These are phyloP conservation scores for Rhopalosiphum maidis DNA, from an alignment of 1,140 invertebrate genomes.

Conservation along the genomic window DNA sequence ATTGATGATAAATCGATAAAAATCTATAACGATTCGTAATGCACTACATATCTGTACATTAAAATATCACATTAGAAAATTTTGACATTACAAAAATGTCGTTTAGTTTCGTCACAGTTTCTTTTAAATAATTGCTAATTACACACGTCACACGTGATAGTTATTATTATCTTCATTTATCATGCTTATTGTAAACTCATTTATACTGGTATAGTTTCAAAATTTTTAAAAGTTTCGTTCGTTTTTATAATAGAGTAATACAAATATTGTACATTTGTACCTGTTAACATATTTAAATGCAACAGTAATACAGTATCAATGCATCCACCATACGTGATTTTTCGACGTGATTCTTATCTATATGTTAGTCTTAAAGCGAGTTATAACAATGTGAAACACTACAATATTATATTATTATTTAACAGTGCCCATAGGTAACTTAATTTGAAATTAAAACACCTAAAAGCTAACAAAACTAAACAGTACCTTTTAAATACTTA, in stretches of 20 bases:
- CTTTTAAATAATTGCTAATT: background rate
- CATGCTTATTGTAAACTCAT: background rate
- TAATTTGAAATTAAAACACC: no score
- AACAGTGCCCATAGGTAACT: no score
- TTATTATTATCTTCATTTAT: background rate
- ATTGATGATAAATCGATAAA: background rate
- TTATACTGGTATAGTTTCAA: background rate
- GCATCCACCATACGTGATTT: background rate
- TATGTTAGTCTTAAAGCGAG: background rate
- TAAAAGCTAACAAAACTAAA: background rate
- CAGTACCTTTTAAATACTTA: background rate
- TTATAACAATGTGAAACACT: background rate
- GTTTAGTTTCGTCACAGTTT: background rate
- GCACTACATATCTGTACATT: background rate
- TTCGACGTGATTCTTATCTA: background rate
- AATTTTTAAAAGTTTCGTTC: background rate
- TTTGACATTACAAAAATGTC: background rate
- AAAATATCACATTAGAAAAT: background rate
- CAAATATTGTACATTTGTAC: background rate
- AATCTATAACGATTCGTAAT: background rate
- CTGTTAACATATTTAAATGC: background rate
- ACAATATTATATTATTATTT: no score
- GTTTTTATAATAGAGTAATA: background rate
- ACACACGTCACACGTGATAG: background rate
- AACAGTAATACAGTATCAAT: background rate